A percentile compares a stretch with the other conserved stretches of the same genome.
Evolutionary conservation across 2,797 vertebrate genomes (phyloP).

Genomic region (Paguma larvata): DNA sequence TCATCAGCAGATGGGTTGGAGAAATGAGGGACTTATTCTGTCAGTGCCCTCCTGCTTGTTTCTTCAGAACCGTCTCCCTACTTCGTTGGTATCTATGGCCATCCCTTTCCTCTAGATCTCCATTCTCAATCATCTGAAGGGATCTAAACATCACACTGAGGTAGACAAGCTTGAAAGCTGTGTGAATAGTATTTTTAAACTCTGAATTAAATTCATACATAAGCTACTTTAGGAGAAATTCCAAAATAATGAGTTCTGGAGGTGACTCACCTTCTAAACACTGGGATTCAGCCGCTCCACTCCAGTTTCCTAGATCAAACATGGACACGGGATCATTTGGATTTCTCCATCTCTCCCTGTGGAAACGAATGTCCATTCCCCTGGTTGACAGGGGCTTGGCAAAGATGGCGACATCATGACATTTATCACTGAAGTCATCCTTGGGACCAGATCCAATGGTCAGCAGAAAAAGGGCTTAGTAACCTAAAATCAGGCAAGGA

Average conservation of each 20-base stretch:
- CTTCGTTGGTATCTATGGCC: neutral
- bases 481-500: neutral
- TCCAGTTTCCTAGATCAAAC: neutral
- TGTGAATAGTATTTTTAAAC: neutral
- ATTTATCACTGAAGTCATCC: neutral
- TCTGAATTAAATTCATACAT: neutral
- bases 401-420: neutral
- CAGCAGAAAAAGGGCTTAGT: neutral
- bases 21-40: neutral
- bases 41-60: neutral
- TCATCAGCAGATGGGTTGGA: neutral
- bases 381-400: neutral
- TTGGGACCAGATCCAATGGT: neutral
- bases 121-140: neutral
- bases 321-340: neutral
- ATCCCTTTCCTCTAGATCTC: neutral
- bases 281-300: neutral
- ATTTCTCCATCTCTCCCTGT: neutral
- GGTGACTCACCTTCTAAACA: neutral
- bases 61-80: neutral
- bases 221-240: neutral
- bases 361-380: neutral
- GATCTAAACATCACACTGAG: neutral
- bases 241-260: neutral
- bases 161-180: neutral